A percentile compares a stretch with the other conserved stretches of the same genome.
These are phyloP conservation scores for Brachyrhaphis roseni DNA, from an alignment of 2,797 vertebrate genomes.

Conservation along the genomic window DNA sequence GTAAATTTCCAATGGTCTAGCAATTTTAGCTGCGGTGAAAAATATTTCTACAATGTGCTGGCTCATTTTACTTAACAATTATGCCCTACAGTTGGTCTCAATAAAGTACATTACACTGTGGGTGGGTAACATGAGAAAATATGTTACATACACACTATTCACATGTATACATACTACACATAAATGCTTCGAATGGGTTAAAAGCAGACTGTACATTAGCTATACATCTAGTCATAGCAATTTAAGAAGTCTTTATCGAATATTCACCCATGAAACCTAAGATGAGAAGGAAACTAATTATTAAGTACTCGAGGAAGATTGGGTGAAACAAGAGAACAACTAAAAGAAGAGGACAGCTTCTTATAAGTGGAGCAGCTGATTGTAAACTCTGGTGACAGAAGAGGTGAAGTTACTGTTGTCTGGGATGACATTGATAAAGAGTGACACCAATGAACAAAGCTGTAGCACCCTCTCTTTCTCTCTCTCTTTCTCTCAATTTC, in stretches of 20 bases:
- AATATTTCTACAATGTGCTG: neutral
- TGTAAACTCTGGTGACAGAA: conserved; percentile 73
- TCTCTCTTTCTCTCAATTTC: conserved; percentile 21
- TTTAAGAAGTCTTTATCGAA: conserved; percentile 10
- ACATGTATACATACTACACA: neutral
- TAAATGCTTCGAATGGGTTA: neutral
- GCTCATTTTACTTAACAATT: neutral
- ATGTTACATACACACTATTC: too few species aligned
- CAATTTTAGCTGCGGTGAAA: neutral
- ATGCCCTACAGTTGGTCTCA: neutral
- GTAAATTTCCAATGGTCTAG: neutral
- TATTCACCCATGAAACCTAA: conserved; percentile 27
- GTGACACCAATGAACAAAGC: conserved; percentile 67
- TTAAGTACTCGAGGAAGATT: conserved; percentile 14
- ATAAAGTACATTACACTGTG: too few species aligned
- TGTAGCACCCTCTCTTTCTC: conserved; percentile 31
- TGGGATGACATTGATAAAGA: conserved; percentile 59
- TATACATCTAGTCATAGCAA: conserved; percentile 4
- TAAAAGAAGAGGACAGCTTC: conserved; percentile 31
- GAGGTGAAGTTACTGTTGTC: conserved; percentile 73
- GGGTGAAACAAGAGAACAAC: conserved; percentile 35
- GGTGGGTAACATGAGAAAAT: neutral
- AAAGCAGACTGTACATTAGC: neutral
- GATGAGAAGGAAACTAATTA: conserved; percentile 39
- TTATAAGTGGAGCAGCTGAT: conserved; percentile 58